Base-by-base conservation (phyloP, 2,797 vertebrate genomes). In the Microtus californicus region DNA sequence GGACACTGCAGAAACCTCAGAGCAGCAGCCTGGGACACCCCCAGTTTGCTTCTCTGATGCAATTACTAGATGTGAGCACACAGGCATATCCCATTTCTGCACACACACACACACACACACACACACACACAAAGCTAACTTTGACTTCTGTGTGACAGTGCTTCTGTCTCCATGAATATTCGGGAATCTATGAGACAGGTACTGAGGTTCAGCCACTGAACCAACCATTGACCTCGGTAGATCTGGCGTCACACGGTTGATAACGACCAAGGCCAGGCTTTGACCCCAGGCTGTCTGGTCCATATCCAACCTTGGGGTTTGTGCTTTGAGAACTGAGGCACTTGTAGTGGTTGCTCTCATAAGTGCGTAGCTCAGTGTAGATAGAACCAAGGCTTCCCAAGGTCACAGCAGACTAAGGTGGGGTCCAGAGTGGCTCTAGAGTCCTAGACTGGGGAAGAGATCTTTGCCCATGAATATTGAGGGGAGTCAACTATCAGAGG, bases 41-140 rank as follows among this genome's bases (percentile, higher is more conserved):
- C 29, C 6, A 23, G 79, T 25, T 67, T 90, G 29, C 43, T 5
- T 6, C 31, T 40, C 29, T 9, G 45, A 85, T 8, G 1, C 27
- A 61, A 1, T 1, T 1, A 37, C 43, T 45, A 45, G 43, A 45
- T 7, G 6, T 45, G 43, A 45, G 43, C 43, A 45, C 43, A 45
- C 23, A 29, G 19, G 10, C 7, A 23, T 2, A 27, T 56, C 40
- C 11, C 0, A 0, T n/a, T 48, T 9, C 31, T n/a, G 4, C 8
- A 12, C 0, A 1, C 31, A 56, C n/a, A 37, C 29, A 25, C 21
- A 25, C 17, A 29, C 25, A 37, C 31, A 79, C n/a, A 56, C 45
- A 56, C 51, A 56, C 15, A 51, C 5, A 45, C 25, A 31, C n/a
- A 61, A 14, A 23, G 34, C 69, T 51, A 10, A 27, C 48, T 5